Percentiles rank a stretch among this genome's conserved stretches.
Evolutionary conservation across 2,113 vertebrate genomes (phyloP).

Genomic region (Myodes glareolus): DNA sequence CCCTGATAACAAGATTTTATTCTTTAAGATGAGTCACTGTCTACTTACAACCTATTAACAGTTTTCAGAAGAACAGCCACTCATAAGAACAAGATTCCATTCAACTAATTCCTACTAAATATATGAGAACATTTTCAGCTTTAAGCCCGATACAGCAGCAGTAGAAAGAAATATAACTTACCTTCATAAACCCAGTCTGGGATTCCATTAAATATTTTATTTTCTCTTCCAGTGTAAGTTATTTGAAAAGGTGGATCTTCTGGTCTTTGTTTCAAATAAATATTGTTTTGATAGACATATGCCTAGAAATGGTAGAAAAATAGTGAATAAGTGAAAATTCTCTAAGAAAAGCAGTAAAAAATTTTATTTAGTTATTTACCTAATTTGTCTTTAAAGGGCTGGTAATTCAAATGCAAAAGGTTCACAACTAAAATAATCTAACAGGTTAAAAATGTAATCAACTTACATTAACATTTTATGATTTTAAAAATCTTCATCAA

Average conservation of each 20-base stretch:
- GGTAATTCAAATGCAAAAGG: slow-evolving; percentile 37
- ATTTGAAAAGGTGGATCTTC: slow-evolving; percentile 87
- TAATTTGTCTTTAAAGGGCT: background rate
- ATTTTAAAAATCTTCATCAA: slow-evolving; percentile 54
- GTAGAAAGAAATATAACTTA: slow-evolving; percentile 77
- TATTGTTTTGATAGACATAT: slow-evolving; percentile 93
- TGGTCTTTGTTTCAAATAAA: slow-evolving; percentile 90
- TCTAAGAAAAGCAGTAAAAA: background rate
- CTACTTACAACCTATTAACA: slow-evolving; percentile 10
- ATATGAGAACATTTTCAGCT: slow-evolving; percentile 45
- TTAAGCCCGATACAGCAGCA: background rate
- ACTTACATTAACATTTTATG: background rate
- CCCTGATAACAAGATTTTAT: background rate
- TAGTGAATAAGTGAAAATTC: slow-evolving; percentile 48
- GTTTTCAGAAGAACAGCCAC: slow-evolving; percentile 47
- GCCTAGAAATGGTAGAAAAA: slow-evolving; percentile 85
- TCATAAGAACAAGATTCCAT: slow-evolving; percentile 5
- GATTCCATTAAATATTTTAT: slow-evolving; percentile 95
- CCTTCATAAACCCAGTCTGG: slow-evolving; percentile 99
- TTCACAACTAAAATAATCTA: slow-evolving; percentile 57
- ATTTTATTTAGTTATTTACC: slow-evolving; percentile 43
- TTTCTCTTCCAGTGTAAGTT: slow-evolving; percentile 92
- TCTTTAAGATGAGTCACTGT: background rate
- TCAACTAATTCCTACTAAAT: slow-evolving; percentile 7
- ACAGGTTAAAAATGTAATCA: slow-evolving; percentile 1